Evolutionary conservation across 2,113 vertebrate species (phyloP).

Genomic region (Ploceus nigricollis): DNA sequence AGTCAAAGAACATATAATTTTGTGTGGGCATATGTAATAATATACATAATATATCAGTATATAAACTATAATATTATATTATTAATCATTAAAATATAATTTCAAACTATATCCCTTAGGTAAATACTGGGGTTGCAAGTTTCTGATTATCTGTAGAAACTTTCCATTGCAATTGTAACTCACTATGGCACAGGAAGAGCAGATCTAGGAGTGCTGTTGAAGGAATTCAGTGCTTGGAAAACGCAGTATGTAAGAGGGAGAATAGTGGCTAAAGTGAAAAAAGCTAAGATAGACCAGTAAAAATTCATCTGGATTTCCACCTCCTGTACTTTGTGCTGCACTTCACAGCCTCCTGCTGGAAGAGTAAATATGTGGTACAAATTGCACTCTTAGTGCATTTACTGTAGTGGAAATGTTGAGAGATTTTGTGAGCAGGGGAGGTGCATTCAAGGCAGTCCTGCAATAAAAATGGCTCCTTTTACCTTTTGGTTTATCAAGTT

Average conservation of each 20-base stretch:
- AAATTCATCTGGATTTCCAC: not conserved
- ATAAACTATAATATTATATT: not conserved
- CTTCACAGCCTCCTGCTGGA: not conserved
- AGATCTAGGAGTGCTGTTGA: not conserved
- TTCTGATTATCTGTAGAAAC: not conserved
- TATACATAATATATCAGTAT: not conserved
- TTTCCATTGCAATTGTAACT: not conserved
- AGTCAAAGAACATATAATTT: not conserved
- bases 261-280: not conserved
- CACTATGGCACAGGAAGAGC: not conserved
- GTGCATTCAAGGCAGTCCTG: not conserved
- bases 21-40: not conserved
- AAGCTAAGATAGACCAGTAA: not conserved
- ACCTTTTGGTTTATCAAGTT: not conserved
- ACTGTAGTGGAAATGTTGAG: not conserved
- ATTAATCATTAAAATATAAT: not conserved
- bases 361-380: not conserved
- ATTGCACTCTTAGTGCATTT: not conserved
- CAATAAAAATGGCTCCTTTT: not conserved
- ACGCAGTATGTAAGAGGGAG: accelerated
- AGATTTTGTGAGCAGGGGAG: not conserved
- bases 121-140: not conserved
- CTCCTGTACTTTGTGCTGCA: not conserved
- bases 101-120: not conserved
- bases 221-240: not conserved